These are phyloP conservation scores for Coreoperca whiteheadi DNA, from an alignment of 2,113 vertebrate species.

Conservation along the genomic window DNA sequence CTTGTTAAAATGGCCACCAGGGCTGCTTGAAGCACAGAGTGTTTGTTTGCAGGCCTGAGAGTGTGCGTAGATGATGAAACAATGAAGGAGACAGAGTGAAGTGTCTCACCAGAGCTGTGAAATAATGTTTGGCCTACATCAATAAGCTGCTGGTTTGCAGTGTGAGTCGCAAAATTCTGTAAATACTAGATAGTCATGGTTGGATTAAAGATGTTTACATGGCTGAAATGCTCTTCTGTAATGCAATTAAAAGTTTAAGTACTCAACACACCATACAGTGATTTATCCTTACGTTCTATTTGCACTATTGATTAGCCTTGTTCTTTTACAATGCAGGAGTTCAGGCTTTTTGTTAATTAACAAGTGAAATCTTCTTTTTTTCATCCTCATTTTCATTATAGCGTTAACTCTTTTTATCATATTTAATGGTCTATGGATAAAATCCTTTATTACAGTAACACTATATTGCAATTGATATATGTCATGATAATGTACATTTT, in stretches of 20 bases:
- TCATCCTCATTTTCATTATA: background rate
- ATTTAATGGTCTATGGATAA: background rate
- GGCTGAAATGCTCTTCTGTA: conserved; percentile 5
- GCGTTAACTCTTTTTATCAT: background rate
- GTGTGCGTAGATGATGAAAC: conserved; percentile 27
- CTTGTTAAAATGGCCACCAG: conserved; percentile 25
- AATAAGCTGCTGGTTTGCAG: conserved; percentile 11
- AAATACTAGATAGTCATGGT: background rate
- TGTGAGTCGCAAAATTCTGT: background rate
- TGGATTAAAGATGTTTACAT: conserved; percentile 10
- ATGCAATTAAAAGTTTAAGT: background rate
- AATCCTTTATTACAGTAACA: background rate
- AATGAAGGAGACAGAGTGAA: conserved; percentile 8
- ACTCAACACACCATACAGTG: background rate
- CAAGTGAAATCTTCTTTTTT: background rate
- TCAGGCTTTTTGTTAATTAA: background rate
- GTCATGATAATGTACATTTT: background rate
- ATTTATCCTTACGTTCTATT: conserved; percentile 5
- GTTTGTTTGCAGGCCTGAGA: conserved; percentile 39
- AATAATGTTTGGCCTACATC: conserved; percentile 23
- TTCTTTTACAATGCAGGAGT: background rate
- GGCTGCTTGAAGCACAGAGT: conserved; percentile 15
- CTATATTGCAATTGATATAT: background rate
- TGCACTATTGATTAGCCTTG: conserved; percentile 13
- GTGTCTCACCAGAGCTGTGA: conserved; percentile 38